Conservation (phyloP, 2,888 invertebrate species). For the Heteromurus nitidus region DNA sequence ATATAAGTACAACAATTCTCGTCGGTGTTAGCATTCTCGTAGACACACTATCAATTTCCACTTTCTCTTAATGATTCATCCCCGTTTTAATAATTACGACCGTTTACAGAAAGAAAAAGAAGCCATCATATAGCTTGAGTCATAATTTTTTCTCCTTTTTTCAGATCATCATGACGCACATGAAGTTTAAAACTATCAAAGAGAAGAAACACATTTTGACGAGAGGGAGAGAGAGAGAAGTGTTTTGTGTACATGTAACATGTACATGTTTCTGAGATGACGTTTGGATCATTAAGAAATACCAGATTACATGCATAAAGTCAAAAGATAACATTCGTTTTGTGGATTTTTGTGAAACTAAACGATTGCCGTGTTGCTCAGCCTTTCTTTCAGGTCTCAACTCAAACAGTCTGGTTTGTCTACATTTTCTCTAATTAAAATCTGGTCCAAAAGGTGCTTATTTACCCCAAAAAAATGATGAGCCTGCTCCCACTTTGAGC, state of each 20-base stretch:
- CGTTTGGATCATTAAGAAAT: conserved; percentile 6
- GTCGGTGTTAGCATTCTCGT: too few species aligned
- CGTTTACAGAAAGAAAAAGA: neutral
- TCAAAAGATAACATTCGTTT: too few species aligned
- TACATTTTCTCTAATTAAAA: conserved; percentile 7
- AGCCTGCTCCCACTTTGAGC: neutral
- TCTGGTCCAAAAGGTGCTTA: conserved; percentile 10
- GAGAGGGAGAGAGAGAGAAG: neutral
- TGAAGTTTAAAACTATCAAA: too few species aligned
- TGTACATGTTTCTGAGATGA: too few species aligned
- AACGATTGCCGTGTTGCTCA: neutral
- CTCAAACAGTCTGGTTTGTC: neutral
- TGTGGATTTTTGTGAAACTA: neutral
- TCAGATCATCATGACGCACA: conserved; percentile 15
- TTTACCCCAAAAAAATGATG: conserved; percentile 7
- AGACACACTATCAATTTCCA: too few species aligned
- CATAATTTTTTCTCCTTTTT: neutral
- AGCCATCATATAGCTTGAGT: neutral
- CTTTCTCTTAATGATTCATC: too few species aligned
- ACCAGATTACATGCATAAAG: neutral
- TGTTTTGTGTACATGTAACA: too few species aligned
- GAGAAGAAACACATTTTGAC: too few species aligned
- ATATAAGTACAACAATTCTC: too few species aligned
- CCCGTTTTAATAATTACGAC: neutral
- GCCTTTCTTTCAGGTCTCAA: neutral